phyloP scores from a whole-genome alignment of 2,113 vertebrate species.

The Melozone crissalis region DNA sequence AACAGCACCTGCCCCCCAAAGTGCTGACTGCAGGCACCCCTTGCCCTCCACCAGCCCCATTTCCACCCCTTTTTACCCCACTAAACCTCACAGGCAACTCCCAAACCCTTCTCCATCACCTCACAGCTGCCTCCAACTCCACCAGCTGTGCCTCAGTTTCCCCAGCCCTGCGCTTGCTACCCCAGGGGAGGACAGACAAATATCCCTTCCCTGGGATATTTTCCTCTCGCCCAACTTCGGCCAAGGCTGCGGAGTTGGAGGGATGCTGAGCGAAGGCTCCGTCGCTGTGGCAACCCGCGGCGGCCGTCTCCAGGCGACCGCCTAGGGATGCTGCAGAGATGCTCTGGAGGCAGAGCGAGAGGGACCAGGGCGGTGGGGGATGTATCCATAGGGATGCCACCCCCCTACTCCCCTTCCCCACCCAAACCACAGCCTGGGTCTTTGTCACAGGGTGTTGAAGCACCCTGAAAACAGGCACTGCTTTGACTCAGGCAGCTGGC shows the following conservation, averaged over 20 bases:
- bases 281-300: slow-evolving; percentile 56
- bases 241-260: not conserved
- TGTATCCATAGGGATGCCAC: not conserved
- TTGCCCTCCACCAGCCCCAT: not conserved
- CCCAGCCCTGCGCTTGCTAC: rapidly evolving
- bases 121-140: not conserved
- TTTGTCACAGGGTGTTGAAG: not conserved
- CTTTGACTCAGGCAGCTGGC: rapidly evolving
- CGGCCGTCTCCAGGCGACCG: slow-evolving; percentile 60
- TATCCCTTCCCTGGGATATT: not conserved
- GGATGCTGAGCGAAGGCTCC: slow-evolving; percentile 29
- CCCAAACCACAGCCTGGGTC: not conserved
- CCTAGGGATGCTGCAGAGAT: slow-evolving; percentile 52
- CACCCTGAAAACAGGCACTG: rapidly evolving
- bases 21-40: not conserved
- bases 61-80: not conserved
- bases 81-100: not conserved
- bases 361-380: not conserved
- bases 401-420: not conserved
- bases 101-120: not conserved
- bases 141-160: not conserved
- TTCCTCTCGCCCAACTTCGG: slow-evolving; percentile 4
- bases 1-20: not conserved
- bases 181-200: rapidly evolving
- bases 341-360: not conserved